Percentiles rank a stretch among this genome's conserved stretches.
These are phyloP conservation scores for Palaemon carinicauda DNA, from an alignment of 1,140 invertebrate genomes.

Conservation along the genomic window DNA sequence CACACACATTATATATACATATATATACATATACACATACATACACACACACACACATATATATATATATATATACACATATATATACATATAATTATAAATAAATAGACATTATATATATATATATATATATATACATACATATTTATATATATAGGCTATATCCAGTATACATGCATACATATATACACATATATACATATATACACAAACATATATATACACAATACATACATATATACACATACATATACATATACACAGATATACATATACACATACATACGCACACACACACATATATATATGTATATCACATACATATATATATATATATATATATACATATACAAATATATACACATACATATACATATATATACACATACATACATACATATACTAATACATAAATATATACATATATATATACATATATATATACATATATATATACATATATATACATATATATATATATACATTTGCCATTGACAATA, in stretches of 20 bases:
- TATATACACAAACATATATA: not conserved
- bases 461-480: too few relatives aligned
- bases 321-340: not conserved
- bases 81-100: not conserved
- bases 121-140: not conserved
- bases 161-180: not conserved
- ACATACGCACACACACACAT: not conserved
- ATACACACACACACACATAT: not conserved
- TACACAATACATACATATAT: not conserved
- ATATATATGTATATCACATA: not conserved
- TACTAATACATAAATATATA: not conserved
- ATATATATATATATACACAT: not conserved
- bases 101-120: not conserved
- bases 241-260: not conserved
- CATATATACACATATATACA: not conserved
- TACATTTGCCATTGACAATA: too few relatives aligned
- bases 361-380: not conserved
- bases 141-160: not conserved
- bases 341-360: not conserved
- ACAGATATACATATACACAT: not conserved
- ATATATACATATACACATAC: not conserved
- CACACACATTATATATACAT: too few relatives aligned
- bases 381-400: not conserved
- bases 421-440: not conserved
- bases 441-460: not conserved